Percentiles rank a stretch among this genome's conserved stretches.
phyloP scores from a whole-genome alignment of 2,888 invertebrate genomes.

The Gortyna flavago region DNA sequence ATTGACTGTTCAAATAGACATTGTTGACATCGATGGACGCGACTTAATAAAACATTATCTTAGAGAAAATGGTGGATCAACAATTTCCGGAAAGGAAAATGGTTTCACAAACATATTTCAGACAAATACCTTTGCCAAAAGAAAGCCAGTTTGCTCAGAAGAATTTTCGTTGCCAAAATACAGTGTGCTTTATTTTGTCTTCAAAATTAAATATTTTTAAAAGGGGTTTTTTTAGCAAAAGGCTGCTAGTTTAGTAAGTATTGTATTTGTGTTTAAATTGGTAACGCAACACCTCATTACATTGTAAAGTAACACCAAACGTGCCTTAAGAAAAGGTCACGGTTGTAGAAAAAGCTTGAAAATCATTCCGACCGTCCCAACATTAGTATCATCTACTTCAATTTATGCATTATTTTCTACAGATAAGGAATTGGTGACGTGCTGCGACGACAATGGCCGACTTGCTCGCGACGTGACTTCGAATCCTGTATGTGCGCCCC shows the following conservation, averaged over 20 bases:
- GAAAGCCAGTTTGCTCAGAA: constrained; percentile 10
- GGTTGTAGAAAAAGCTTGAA: constrained; percentile 27
- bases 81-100: constrained; percentile 50
- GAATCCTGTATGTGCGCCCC: constrained; percentile 83
- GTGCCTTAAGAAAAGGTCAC: background rate
- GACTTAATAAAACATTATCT: constrained; percentile 49
- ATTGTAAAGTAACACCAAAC: constrained; percentile 12
- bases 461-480: constrained; percentile 74
- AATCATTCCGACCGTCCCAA: constrained; percentile 20
- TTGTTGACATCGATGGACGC: constrained; percentile 36
- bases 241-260: background rate
- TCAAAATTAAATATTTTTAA: background rate
- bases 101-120: constrained; percentile 33
- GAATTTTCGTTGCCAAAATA: background rate
- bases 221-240: background rate
- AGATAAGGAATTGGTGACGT: constrained; percentile 81
- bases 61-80: constrained; percentile 40
- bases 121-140: constrained; percentile 49
- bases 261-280: background rate
- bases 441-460: constrained; percentile 83
- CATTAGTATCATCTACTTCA: too few species aligned
- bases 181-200: background rate
- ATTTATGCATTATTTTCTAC: background rate
- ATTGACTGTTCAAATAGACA: constrained; percentile 27
- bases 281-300: background rate